Conservation (phyloP, 1,140 invertebrate genomes). For the Macrobrachium nipponense region DNA sequence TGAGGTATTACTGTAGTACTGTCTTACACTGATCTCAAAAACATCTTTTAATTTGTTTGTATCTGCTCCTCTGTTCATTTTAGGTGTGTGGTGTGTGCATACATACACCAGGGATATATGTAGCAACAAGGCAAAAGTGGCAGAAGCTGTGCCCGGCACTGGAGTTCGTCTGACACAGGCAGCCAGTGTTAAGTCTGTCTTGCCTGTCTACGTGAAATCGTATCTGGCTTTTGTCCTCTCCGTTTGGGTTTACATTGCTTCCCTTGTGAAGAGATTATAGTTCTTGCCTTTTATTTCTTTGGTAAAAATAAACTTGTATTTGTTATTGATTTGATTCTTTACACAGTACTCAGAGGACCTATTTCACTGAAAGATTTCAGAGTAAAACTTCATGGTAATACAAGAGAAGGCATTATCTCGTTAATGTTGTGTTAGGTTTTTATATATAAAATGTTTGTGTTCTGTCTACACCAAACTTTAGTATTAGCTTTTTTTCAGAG, state of each 20-base stretch:
- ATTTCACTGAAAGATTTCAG: no score
- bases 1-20: no score
- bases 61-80: constrained; percentile 50
- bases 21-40: not conserved
- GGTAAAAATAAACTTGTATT: no score
- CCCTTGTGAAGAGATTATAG: constrained; percentile 68
- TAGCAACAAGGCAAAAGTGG: constrained; percentile 76
- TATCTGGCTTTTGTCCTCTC: constrained; percentile 83
- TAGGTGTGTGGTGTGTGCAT: constrained; percentile 82
- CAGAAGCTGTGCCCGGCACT: constrained; percentile 70
- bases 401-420: no score
- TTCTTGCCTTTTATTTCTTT: no score
- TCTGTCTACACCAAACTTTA: no score
- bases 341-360: no score
- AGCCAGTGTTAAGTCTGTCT: constrained; percentile 80
- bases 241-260: constrained; percentile 83
- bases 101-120: constrained; percentile 81
- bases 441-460: no score
- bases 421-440: no score
- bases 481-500: no score
- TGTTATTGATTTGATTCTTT: no score
- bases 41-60: not conserved
- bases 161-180: constrained; percentile 78
- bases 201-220: constrained; percentile 81
- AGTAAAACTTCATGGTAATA: no score